These are phyloP conservation scores for Anthopleura sola DNA, from an alignment of 64 coral and sea anemone genomes.

Conservation along the genomic window DNA sequence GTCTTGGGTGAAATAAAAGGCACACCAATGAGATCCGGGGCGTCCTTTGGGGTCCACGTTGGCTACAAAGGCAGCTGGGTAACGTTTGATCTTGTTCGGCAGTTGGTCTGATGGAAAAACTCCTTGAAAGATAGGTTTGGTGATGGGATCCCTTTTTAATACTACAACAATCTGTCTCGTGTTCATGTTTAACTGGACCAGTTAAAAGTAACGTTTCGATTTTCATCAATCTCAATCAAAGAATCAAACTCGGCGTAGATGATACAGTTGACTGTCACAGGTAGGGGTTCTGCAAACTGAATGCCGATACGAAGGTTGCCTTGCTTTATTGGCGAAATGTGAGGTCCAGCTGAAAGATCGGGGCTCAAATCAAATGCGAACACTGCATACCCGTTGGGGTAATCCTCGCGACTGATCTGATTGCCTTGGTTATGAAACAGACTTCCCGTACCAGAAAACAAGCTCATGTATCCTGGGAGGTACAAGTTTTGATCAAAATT, in stretches of 20 bases:
- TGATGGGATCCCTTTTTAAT: constrained; percentile 4
- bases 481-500: constrained; percentile 28
- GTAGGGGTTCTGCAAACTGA: constrained; percentile 22
- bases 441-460: constrained; percentile 25
- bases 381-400: not conserved
- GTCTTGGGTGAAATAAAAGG: constrained; percentile 31
- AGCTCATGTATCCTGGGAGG: constrained; percentile 9
- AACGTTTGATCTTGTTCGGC: constrained; percentile 24
- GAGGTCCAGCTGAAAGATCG: not conserved
- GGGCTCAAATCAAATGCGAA: constrained; percentile 19
- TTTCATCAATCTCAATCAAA: constrained; percentile 15
- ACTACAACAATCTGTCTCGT: constrained; percentile 21
- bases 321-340: constrained; percentile 35
- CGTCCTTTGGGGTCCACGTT: constrained; percentile 34
- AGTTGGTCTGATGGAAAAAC: constrained; percentile 41
- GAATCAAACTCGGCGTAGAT: constrained; percentile 40
- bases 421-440: constrained; percentile 25
- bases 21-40: constrained; percentile 28
- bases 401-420: not conserved
- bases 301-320: constrained; percentile 26
- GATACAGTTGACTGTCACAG: constrained; percentile 28
- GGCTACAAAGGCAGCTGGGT: constrained; percentile 40
- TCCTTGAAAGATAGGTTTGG: constrained; percentile 21
- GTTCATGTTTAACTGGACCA: constrained; percentile 12
- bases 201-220: constrained; percentile 26